Percentiles rank a stretch among this genome's conserved stretches.
Conservation (phyloP, 1,140 invertebrate genomes). For the Uloborus diversus region DNA sequence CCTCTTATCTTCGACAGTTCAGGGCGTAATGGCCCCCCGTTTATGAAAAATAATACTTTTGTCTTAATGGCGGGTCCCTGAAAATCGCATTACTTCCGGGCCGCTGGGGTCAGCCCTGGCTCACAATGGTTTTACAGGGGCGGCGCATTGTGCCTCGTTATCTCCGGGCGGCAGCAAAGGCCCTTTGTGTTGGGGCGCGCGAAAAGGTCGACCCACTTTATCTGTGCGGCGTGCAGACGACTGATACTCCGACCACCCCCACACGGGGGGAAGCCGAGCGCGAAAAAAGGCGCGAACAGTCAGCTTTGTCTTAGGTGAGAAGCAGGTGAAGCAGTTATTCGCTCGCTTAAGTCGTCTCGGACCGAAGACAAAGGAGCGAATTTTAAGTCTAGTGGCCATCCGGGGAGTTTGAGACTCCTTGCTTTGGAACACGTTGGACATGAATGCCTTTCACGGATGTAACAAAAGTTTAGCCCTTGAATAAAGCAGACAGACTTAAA, state of each 20-base stretch:
- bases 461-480: too few species aligned
- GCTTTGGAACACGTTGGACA: too few species aligned
- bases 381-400: too few species aligned
- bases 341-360: too few species aligned
- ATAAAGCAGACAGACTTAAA: too few species aligned
- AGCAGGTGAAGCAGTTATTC: too few species aligned
- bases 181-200: conserved; percentile 29
- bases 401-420: too few species aligned
- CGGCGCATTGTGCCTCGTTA: conserved; percentile 43
- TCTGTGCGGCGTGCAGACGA: conserved; percentile 21
- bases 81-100: conserved; percentile 54
- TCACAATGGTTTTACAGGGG: conserved; percentile 35
- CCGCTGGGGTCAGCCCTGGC: conserved; percentile 9
- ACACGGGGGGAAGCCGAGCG: neutral
- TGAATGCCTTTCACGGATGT: too few species aligned
- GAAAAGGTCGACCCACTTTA: conserved; percentile 49
- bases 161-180: conserved; percentile 38
- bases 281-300: neutral
- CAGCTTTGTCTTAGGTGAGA: neutral
- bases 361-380: too few species aligned
- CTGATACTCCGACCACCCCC: neutral
- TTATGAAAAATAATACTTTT: conserved; percentile 57
- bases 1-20: conserved; percentile 52
- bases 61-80: conserved; percentile 53
- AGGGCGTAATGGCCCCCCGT: conserved; percentile 45